A percentile compares a stretch with the other conserved stretches of the same genome.
phyloP scores from a whole-genome alignment of 2,888 invertebrate genomes.

The Pimpla rufipes region DNA sequence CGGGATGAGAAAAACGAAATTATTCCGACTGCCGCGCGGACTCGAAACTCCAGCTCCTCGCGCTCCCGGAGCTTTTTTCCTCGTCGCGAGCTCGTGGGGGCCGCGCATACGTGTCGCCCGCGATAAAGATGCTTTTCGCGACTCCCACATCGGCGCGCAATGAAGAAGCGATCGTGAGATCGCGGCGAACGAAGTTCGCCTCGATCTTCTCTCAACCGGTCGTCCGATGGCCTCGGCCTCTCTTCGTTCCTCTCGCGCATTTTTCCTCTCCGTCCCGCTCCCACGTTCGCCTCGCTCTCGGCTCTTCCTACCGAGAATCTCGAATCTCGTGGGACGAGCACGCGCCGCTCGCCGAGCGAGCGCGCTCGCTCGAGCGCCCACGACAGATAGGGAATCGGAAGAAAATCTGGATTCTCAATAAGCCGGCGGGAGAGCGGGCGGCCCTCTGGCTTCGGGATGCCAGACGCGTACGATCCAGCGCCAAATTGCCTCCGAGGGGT shows the following conservation, averaged over 20 bases:
- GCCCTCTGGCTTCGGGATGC: conserved; percentile 61
- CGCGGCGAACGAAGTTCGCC: conserved; percentile 45
- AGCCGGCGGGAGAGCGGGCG: conserved; percentile 60
- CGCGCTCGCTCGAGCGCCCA: conserved; percentile 33
- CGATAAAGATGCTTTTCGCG: conserved; percentile 29
- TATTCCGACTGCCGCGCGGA: conserved; percentile 11
- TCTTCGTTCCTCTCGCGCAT: conserved; percentile 46
- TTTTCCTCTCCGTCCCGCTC: conserved; percentile 15
- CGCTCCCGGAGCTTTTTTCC: background rate
- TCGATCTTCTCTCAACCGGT: conserved; percentile 54
- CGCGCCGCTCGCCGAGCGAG: conserved; percentile 10
- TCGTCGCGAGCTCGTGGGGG: background rate
- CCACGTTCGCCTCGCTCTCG: conserved; percentile 17
- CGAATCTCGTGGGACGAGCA: conserved; percentile 38
- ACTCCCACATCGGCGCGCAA: conserved; percentile 7
- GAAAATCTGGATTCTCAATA: conserved; percentile 71
- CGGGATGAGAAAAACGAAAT: conserved; percentile 34
- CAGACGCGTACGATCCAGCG: conserved; percentile 65
- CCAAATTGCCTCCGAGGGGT: conserved; percentile 69
- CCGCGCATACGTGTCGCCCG: conserved; percentile 1
- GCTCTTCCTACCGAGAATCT: conserved; percentile 9
- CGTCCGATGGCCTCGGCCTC: conserved; percentile 20
- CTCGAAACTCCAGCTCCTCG: conserved; percentile 28
- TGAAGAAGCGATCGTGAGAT: conserved; percentile 24
- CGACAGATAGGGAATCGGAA: conserved; percentile 51